phyloP scores from a whole-genome alignment of 2,113 vertebrate species.

The Riparia riparia region DNA sequence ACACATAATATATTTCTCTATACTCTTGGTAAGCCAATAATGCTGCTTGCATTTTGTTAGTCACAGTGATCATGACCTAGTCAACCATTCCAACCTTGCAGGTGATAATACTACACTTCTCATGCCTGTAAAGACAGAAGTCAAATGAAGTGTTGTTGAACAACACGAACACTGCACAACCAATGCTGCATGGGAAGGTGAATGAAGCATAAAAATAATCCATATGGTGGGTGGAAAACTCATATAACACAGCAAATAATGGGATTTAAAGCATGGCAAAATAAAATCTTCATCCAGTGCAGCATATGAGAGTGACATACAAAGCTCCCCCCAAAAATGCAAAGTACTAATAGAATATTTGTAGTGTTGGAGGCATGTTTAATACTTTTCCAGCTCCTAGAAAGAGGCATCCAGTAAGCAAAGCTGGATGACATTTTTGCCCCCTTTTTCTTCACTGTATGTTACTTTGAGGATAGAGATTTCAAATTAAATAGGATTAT shows the following conservation, averaged over 20 bases:
- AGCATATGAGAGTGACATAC: background rate
- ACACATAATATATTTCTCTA: background rate
- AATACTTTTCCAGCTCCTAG: background rate
- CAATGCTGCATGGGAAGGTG: background rate
- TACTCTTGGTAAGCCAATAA: background rate
- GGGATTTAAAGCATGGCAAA: background rate
- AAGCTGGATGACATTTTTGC: background rate
- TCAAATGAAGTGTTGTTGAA: background rate
- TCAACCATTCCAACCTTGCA: background rate
- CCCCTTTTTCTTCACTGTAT: background rate
- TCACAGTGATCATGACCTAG: background rate
- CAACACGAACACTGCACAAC: accelerated
- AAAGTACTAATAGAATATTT: background rate
- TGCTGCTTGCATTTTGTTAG: background rate
- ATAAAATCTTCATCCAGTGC: background rate
- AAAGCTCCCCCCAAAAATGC: background rate
- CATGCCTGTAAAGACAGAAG: background rate
- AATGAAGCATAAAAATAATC: background rate
- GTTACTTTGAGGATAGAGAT: background rate
- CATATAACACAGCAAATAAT: background rate
- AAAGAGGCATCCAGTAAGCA: background rate
- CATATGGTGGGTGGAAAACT: background rate
- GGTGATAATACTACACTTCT: background rate
- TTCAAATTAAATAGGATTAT: background rate
- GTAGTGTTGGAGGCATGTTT: background rate